These are phyloP conservation scores for Bombus consobrinus DNA, from an alignment of 1,140 invertebrate genomes.

Conservation along the genomic window DNA sequence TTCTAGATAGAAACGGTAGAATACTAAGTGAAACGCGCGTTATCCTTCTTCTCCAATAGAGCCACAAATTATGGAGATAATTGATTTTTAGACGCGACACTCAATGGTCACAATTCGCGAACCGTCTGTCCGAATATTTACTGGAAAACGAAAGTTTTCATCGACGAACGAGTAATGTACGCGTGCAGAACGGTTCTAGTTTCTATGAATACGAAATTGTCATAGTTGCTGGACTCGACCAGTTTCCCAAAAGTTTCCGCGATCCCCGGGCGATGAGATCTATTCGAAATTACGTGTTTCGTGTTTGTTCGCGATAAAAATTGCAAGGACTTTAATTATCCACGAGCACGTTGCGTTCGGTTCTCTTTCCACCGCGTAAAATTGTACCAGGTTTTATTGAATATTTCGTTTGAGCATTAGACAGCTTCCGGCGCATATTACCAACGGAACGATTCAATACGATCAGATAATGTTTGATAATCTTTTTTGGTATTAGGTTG, in stretches of 20 bases:
- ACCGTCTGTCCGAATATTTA: neutral
- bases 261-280: neutral
- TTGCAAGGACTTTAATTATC: constrained; percentile 1
- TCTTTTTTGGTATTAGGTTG: too few relatives aligned
- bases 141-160: constrained; percentile 16
- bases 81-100: neutral
- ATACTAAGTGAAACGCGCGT: neutral
- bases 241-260: neutral
- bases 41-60: neutral
- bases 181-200: neutral
- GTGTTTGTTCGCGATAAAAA: constrained; percentile 15
- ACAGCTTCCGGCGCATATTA: neutral
- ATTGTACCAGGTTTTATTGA: neutral
- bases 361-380: too few relatives aligned
- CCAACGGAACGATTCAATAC: neutral
- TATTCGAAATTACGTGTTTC: neutral
- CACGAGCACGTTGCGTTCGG: neutral
- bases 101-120: neutral
- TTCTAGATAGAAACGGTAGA: neutral
- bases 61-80: neutral
- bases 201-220: constrained; percentile 35
- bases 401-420: neutral
- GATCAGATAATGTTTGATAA: too few relatives aligned
- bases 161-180: neutral
- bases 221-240: neutral